These are phyloP conservation scores for Dryadula phaetusa DNA, from an alignment of 2,888 invertebrate genomes.

Conservation along the genomic window DNA sequence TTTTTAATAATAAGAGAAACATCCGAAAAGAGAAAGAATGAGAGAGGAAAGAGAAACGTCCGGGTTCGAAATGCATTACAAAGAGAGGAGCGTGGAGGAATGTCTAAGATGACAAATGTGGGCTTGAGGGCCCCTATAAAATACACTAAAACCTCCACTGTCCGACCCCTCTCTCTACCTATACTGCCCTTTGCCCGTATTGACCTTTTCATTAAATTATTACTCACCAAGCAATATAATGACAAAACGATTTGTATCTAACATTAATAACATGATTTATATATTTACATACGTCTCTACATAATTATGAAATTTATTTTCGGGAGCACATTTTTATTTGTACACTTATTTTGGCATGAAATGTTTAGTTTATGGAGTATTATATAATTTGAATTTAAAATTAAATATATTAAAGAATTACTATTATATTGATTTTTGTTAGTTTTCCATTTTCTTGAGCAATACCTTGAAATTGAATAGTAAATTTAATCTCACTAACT, in stretches of 20 bases:
- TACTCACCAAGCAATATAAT: slow-evolving; percentile 1
- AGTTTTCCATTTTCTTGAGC: neutral
- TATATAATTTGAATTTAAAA: neutral
- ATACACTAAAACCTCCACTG: no score
- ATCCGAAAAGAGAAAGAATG: no score
- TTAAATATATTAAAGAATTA: neutral
- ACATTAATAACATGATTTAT: neutral
- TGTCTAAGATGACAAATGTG: no score
- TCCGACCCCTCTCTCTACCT: no score
- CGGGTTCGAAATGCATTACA: no score
- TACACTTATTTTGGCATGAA: neutral
- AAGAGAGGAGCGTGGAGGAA: no score
- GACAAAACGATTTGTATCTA: neutral
- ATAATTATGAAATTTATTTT: neutral
- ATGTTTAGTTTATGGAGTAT: neutral
- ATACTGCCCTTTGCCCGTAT: no score
- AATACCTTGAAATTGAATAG: slow-evolving; percentile 19
- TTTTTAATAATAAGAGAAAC: no score
- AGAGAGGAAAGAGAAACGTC: no score
- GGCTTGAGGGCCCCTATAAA: no score
- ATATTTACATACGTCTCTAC: neutral
- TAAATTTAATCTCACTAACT: neutral
- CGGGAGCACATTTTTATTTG: neutral
- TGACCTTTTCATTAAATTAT: neutral
- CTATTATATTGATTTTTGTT: no score